Evolutionary conservation across 1,140 invertebrate genomes (phyloP).

Genomic region (Drosophila suzukii): DNA sequence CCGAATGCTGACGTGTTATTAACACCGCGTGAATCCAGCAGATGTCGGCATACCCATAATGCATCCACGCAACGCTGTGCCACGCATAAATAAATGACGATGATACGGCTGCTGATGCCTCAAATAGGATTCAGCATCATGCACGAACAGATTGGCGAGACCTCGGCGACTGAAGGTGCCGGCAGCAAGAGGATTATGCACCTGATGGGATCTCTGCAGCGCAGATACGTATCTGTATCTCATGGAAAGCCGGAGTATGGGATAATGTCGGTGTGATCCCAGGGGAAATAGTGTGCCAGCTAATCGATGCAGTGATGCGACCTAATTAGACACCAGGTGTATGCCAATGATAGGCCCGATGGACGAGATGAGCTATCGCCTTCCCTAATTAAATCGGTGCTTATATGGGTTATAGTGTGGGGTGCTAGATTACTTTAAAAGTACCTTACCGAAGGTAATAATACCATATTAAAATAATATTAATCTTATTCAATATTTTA

Average conservation of each 20-base stretch:
- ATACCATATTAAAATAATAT: too few relatives aligned
- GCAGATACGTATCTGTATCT: constrained; percentile 1
- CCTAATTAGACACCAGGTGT: constrained; percentile 24
- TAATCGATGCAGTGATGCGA: constrained; percentile 31
- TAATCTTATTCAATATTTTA: too few relatives aligned
- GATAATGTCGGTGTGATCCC: constrained; percentile 1
- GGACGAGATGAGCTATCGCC: background rate
- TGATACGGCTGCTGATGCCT: constrained; percentile 52
- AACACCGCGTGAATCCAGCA: constrained; percentile 64
- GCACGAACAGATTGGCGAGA: constrained; percentile 40
- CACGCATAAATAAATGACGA: constrained; percentile 76
- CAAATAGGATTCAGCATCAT: constrained; percentile 67
- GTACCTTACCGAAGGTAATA: too few relatives aligned
- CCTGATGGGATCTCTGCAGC: constrained; percentile 4
- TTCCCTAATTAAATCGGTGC: background rate
- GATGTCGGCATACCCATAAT: constrained; percentile 61
- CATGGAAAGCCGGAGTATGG: too few relatives aligned
- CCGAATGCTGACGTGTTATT: constrained; percentile 64
- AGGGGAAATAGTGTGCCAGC: background rate
- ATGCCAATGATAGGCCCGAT: constrained; percentile 3
- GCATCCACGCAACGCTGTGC: constrained; percentile 45
- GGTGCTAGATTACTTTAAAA: too few relatives aligned
- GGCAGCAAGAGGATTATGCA: constrained; percentile 25
- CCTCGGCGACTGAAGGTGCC: constrained; percentile 15
- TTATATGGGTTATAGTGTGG: background rate